These are phyloP conservation scores for Oreortyx pictus DNA, from an alignment of 2,797 vertebrate genomes.

Conservation along the genomic window DNA sequence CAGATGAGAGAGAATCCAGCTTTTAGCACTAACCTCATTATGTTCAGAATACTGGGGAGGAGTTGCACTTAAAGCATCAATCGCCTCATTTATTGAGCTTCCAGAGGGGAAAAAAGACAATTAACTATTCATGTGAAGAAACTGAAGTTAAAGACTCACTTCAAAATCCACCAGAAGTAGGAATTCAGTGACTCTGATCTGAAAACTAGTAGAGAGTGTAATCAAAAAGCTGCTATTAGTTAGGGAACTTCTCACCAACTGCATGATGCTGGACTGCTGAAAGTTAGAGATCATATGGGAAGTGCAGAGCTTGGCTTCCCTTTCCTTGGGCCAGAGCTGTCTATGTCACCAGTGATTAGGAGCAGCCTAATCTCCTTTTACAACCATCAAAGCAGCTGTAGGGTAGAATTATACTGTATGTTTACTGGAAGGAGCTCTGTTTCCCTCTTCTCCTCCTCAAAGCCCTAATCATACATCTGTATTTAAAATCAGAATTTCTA, in stretches of 20 bases:
- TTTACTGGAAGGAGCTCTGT: not conserved
- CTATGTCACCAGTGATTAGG: not conserved
- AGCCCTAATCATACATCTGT: not conserved
- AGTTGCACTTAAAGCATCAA: constrained; percentile 59
- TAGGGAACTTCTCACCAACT: not conserved
- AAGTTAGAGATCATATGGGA: not conserved
- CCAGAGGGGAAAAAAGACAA: not conserved
- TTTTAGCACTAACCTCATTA: constrained; percentile 68
- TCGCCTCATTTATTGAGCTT: constrained; percentile 46
- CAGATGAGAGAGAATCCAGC: constrained; percentile 59
- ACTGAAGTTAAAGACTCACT: not conserved
- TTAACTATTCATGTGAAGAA: not conserved
- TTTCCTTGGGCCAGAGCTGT: not conserved
- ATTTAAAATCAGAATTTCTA: not conserved
- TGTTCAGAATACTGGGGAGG: constrained; percentile 42
- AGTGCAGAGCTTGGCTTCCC: not conserved
- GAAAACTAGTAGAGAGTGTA: not conserved
- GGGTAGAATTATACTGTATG: not conserved
- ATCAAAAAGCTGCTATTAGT: not conserved
- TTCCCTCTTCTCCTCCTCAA: not conserved
- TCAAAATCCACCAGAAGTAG: not conserved
- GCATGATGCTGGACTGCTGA: not conserved
- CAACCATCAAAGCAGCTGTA: not conserved
- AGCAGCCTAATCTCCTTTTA: not conserved
- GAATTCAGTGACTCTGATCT: not conserved